Evolutionary conservation across 2,113 vertebrate genomes (phyloP).

Genomic region (Rhizomys pruinosus): DNA sequence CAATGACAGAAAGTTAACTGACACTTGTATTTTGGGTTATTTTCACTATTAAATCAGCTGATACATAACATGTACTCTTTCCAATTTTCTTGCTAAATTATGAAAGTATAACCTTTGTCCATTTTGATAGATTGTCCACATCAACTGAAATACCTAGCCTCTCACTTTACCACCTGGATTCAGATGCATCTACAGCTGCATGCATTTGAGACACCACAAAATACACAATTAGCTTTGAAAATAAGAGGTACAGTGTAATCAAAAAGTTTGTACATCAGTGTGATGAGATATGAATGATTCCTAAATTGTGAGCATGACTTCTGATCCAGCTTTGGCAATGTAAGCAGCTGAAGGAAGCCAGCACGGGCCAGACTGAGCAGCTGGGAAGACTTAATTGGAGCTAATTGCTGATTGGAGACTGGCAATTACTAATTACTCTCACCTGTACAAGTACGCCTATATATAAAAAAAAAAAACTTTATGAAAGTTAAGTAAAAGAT

Average conservation of each 20-base stretch:
- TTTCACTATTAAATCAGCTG: not conserved
- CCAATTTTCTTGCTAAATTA: not conserved
- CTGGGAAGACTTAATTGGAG: slow-evolving; percentile 57
- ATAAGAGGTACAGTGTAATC: slow-evolving; percentile 19
- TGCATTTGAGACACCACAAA: not conserved
- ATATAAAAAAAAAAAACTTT: slow-evolving; percentile 31
- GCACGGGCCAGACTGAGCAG: slow-evolving; percentile 16
- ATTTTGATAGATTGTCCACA: not conserved
- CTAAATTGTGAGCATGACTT: slow-evolving; percentile 22
- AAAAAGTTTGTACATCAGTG: slow-evolving; percentile 58
- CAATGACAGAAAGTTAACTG: not conserved
- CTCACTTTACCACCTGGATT: slow-evolving; percentile 17
- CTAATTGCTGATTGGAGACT: slow-evolving; percentile 75
- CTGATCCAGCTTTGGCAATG: not conserved
- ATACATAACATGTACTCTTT: not conserved
- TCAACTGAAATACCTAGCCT: not conserved
- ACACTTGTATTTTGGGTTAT: not conserved
- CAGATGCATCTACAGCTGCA: slow-evolving; percentile 5
- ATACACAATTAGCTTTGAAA: slow-evolving; percentile 37
- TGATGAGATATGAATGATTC: slow-evolving; percentile 34
- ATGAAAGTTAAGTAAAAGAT: slow-evolving; percentile 48
- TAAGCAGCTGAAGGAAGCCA: slow-evolving; percentile 15
- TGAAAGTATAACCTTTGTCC: not conserved
- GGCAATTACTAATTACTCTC: slow-evolving; percentile 50
- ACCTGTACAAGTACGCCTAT: slow-evolving; percentile 65